A percentile compares a stretch with the other conserved stretches of the same genome.
Evolutionary conservation across 1,140 invertebrate species (phyloP).

Genomic region (Cydia pomonella): DNA sequence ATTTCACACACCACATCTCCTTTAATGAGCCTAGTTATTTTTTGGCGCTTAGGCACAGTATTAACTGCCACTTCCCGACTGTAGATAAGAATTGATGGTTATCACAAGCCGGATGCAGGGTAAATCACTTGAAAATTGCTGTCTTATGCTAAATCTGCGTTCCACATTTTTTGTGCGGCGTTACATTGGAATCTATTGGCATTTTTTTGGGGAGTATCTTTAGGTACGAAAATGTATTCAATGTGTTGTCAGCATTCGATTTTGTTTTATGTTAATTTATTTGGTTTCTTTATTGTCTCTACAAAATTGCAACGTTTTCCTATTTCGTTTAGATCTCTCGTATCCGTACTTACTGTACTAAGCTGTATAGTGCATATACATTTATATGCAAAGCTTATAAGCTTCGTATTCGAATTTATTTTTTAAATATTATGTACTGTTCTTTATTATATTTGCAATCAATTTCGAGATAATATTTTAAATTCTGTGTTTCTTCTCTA

Average conservation of each 20-base stretch:
- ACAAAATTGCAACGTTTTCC: neutral
- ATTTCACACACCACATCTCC: neutral
- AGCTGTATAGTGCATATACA: too few species aligned
- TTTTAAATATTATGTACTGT: too few species aligned
- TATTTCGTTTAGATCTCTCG: neutral
- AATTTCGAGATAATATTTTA: neutral
- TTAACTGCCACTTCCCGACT: slow-evolving; percentile 18
- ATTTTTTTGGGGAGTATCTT: neutral
- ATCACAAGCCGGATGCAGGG: slow-evolving; percentile 6
- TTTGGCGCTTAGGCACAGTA: neutral
- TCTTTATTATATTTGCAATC: too few species aligned
- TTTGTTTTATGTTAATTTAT: neutral
- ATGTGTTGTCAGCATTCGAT: neutral
- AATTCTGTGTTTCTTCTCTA: neutral
- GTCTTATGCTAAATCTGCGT: slow-evolving; percentile 11
- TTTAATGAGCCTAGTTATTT: slow-evolving; percentile 1
- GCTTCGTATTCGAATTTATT: too few species aligned
- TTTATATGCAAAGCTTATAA: too few species aligned
- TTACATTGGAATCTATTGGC: neutral
- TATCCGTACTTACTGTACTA: neutral
- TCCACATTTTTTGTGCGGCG: slow-evolving; percentile 1
- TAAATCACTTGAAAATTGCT: slow-evolving; percentile 29
- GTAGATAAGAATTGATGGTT: slow-evolving; percentile 21
- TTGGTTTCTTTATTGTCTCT: neutral
- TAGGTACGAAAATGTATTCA: neutral